Evolutionary conservation across 2,888 invertebrate species (phyloP), one percentile per base, ranked within the genome.

Genomic region (Sarcophaga variegata): DNA sequence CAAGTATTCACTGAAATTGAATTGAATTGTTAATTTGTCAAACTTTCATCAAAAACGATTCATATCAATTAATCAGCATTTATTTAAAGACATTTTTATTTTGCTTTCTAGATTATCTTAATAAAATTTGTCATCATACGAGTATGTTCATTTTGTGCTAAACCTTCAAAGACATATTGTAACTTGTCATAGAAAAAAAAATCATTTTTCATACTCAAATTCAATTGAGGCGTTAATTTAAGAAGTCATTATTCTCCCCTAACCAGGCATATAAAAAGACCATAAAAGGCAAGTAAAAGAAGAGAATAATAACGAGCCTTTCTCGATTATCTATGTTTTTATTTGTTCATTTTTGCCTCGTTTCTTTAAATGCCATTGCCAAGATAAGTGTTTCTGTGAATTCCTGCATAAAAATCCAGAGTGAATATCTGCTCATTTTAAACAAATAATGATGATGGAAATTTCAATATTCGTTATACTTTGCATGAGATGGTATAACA

Each of bases 391-490:
- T 69, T 71, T 70, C 59, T 37, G 25, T 71, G 62, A 69, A 63
- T 22, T 37, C 5, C 60, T 14, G 62, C 12, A 64, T 11, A 64
- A 62, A 49, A 79, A 74, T 17, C 27, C 5, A 37, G 10, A 79
- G 11, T 45, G 25, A 62, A 71, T 66, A 79, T 79, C 37, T 37
- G 37, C 37, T 75, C n/a, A 79, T 69, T 81, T 78, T 14, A 74
- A 81, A 78, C 81, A 83, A 86, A 78, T 37, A 37, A 37, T 75
- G 81, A 74, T 80, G 80, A 83, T 83, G 77, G 47, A 72, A 67
- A 80, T 81, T 69, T 76, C 64, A 77, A 63, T 69, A 79, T 77
- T 82, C 71, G 59, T 60, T 54, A 72, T 74, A 77, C 17, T 77
- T n/a, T 66, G 45, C 72, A 59, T 76, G 45, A 47, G 25, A 63